These are phyloP conservation scores for Entosphenus tridentatus DNA, from an alignment of 2,113 vertebrate genomes.

Conservation along the genomic window DNA sequence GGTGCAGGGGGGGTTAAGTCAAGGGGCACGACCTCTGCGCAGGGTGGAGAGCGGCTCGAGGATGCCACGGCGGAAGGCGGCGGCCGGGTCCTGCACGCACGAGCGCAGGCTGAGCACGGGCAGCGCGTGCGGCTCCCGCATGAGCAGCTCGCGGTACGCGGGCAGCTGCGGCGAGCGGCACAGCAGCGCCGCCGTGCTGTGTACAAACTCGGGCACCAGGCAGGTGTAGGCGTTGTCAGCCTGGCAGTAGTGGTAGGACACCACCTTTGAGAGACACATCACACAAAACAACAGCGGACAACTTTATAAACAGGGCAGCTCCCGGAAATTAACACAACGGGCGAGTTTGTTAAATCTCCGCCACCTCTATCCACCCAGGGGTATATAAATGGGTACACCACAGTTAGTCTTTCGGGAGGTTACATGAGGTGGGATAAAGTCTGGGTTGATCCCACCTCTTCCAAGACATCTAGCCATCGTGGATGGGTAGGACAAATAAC, in stretches of 20 bases:
- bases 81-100: constrained; percentile 73
- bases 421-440: too few relatives aligned
- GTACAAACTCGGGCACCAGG: constrained; percentile 81
- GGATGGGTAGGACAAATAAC: too few relatives aligned
- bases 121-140: constrained; percentile 60
- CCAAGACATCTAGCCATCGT: too few relatives aligned
- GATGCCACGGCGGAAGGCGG: constrained; percentile 60
- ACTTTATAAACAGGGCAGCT: too few relatives aligned
- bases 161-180: constrained; percentile 51
- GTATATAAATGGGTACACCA: too few relatives aligned
- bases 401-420: too few relatives aligned
- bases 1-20: background rate
- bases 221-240: constrained; percentile 94
- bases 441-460: too few relatives aligned
- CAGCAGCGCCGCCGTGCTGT: constrained; percentile 66
- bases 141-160: constrained; percentile 57
- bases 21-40: constrained; percentile 40
- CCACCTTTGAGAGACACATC: constrained; percentile 29
- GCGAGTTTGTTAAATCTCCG: too few relatives aligned
- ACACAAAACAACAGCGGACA: too few relatives aligned
- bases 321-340: too few relatives aligned
- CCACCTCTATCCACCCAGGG: too few relatives aligned
- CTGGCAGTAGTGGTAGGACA: constrained; percentile 95
- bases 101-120: constrained; percentile 80
- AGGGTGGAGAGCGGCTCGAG: constrained; percentile 56